Evolutionary conservation across 2,888 invertebrate species (phyloP).

Genomic region (Caenorhabditis afra): DNA sequence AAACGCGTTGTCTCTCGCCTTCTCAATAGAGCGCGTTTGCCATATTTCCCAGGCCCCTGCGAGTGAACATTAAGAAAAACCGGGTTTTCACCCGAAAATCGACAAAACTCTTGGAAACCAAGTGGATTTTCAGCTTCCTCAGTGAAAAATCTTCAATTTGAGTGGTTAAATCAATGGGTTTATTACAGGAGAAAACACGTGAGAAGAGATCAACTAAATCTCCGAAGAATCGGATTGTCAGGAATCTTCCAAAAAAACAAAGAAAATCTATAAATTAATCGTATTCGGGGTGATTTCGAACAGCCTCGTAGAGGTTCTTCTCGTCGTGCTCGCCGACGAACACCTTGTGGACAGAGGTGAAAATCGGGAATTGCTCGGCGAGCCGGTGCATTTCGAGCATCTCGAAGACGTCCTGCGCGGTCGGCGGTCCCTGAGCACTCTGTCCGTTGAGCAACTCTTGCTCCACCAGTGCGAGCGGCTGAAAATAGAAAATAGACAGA

Average conservation of each 20-base stretch:
- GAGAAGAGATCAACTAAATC: slow-evolving; percentile 6
- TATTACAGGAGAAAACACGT: no score
- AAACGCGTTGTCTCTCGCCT: neutral
- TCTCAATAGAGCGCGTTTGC: slow-evolving; percentile 11
- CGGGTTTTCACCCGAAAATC: neutral
- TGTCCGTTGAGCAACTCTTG: slow-evolving; percentile 97
- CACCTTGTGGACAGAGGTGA: slow-evolving; percentile 95
- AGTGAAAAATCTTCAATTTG: neutral
- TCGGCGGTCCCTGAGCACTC: slow-evolving; percentile 96
- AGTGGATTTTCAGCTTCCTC: neutral
- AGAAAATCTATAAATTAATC: slow-evolving; percentile 14
- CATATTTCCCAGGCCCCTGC: neutral
- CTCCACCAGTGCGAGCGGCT: slow-evolving; percentile 90
- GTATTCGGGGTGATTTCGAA: slow-evolving; percentile 71
- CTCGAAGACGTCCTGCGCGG: slow-evolving; percentile 85
- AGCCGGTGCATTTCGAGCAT: slow-evolving; percentile 45
- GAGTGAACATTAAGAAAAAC: neutral
- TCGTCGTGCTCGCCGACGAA: slow-evolving; percentile 85
- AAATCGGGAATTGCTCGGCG: slow-evolving; percentile 88
- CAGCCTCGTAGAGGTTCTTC: slow-evolving; percentile 64
- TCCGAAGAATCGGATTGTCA: slow-evolving; percentile 21
- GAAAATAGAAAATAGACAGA: slow-evolving; percentile 33
- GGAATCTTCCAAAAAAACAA: no score
- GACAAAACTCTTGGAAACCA: neutral
- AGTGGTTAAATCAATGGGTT: neutral